Evolutionary conservation across 2,797 vertebrate species (phyloP).

Genomic region (Steatocranus sp.): DNA sequence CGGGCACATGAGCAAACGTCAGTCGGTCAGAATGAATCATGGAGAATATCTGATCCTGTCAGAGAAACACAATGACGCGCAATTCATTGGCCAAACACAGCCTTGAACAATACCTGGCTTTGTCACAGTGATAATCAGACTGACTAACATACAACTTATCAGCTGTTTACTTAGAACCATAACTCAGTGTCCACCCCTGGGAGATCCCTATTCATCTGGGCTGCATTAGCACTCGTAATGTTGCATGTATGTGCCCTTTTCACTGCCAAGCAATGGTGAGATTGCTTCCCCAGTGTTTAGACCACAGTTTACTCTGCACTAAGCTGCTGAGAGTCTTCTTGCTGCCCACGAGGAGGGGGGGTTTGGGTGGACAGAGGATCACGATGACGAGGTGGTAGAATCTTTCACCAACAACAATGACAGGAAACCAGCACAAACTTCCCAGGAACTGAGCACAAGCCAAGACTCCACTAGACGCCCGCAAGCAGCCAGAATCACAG

Average conservation of each 20-base stretch:
- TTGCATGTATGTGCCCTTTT: not conserved
- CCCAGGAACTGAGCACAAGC: constrained; percentile 38
- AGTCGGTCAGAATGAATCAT: constrained; percentile 5
- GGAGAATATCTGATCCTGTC: constrained; percentile 11
- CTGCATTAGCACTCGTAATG: not conserved
- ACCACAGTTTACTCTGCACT: not conserved
- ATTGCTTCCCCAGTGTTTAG: not conserved
- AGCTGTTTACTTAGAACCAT: constrained; percentile 17
- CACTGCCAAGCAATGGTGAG: not conserved
- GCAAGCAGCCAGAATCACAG: not conserved
- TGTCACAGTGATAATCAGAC: not conserved
- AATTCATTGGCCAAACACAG: constrained; percentile 10
- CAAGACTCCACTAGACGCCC: constrained; percentile 35
- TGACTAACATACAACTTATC: not conserved
- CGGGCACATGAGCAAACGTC: not conserved
- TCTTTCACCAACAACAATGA: constrained; percentile 66
- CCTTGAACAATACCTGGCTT: constrained; percentile 28
- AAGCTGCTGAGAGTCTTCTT: not conserved
- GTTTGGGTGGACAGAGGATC: not conserved
- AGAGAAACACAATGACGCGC: constrained; percentile 6
- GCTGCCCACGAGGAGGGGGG: not conserved
- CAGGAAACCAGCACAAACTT: constrained; percentile 66
- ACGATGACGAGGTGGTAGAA: constrained; percentile 13
- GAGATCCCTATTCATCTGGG: not conserved
- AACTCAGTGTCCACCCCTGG: not conserved